Conservation (phyloP, 2,888 invertebrate genomes). For the Homarus gammarus region DNA sequence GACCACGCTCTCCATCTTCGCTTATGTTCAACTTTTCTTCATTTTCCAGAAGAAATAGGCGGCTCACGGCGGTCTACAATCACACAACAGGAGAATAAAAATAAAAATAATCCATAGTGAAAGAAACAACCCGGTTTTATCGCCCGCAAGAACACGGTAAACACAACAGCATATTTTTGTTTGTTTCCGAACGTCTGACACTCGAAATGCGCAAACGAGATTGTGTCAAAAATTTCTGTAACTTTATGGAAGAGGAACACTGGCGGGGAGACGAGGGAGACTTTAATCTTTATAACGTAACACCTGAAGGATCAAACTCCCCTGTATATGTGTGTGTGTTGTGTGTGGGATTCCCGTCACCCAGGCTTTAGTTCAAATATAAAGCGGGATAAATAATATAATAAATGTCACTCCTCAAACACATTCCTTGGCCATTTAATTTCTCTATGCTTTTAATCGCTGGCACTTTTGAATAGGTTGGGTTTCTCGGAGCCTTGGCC, state of each 20-base stretch:
- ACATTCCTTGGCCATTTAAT: constrained; percentile 71
- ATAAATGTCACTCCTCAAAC: constrained; percentile 71
- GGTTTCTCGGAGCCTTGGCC: constrained; percentile 28
- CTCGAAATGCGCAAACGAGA: constrained; percentile 46
- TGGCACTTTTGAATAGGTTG: constrained; percentile 54
- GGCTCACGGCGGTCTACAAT: neutral
- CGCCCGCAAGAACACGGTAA: neutral
- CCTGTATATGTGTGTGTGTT: no score
- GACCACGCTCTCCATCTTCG: neutral
- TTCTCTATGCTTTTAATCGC: constrained; percentile 69
- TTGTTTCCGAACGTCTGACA: constrained; percentile 42
- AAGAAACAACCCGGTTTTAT: no score
- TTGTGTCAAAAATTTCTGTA: constrained; percentile 65
- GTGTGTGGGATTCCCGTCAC: constrained; percentile 1
- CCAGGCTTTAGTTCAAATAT: constrained; percentile 44
- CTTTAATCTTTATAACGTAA: neutral
- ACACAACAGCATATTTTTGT: neutral
- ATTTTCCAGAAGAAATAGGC: neutral
- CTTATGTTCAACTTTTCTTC: constrained; percentile 24
- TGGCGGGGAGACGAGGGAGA: neutral
- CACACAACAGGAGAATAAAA: no score
- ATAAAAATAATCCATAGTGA: neutral
- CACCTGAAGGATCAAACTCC: constrained; percentile 26
- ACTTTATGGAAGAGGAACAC: constrained; percentile 61
- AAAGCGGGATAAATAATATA: constrained; percentile 69